A percentile compares a stretch with the other conserved stretches of the same genome.
Conservation (phyloP, 2,113 vertebrate genomes). For the Stercorarius parasiticus region DNA sequence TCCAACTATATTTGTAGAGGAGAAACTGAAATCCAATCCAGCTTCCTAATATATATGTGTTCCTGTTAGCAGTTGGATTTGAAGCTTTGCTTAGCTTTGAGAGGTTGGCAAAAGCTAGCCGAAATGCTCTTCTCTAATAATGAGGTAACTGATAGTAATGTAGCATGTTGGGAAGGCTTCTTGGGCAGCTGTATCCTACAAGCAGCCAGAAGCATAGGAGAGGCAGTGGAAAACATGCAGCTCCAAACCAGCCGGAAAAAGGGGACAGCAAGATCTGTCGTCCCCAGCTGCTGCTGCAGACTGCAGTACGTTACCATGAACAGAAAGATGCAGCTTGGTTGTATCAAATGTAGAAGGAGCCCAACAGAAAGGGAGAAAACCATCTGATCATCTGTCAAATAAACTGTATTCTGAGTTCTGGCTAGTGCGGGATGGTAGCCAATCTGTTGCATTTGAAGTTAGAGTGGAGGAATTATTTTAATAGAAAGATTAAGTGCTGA, state of each 20-base stretch:
- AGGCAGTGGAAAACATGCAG: not conserved
- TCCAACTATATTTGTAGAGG: not conserved
- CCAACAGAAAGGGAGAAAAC: not conserved
- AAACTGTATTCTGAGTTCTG: not conserved
- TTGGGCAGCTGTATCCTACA: not conserved
- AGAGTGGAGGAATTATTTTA: not conserved
- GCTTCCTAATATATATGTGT: not conserved
- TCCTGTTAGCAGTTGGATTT: not conserved
- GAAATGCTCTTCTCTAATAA: not conserved
- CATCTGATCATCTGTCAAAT: not conserved
- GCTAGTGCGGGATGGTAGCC: not conserved
- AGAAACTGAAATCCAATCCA: not conserved
- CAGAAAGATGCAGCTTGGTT: not conserved
- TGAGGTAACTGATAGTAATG: accelerated
- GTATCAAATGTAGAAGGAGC: not conserved
- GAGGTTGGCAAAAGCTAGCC: not conserved
- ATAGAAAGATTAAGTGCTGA: not conserved
- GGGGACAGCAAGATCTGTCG: not conserved
- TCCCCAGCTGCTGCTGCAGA: not conserved
- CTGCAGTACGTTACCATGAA: not conserved
- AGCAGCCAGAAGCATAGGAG: not conserved
- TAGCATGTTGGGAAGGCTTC: not conserved
- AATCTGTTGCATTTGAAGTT: not conserved
- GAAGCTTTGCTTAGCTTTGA: not conserved
- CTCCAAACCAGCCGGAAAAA: not conserved